These are phyloP conservation scores for Parazoanthus swiftii DNA, from an alignment of 92 coral and sea anemone species.

Conservation along the genomic window DNA sequence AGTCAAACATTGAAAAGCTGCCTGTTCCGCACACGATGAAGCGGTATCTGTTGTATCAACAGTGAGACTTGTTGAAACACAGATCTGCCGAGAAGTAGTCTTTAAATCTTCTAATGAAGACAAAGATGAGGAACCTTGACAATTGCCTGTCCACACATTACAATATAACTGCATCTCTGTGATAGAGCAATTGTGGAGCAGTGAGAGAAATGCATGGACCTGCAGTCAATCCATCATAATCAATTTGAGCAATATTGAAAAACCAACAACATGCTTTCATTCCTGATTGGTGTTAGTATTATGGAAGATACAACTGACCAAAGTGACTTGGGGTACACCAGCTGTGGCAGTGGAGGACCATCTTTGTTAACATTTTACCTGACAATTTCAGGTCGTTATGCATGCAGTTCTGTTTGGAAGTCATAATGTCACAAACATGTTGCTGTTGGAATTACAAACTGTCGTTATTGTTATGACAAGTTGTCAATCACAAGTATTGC, in stretches of 20 bases:
- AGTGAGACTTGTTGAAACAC: constrained; percentile 26
- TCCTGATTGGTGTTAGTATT: neutral
- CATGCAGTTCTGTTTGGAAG: constrained; percentile 1
- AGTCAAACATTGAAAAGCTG: constrained; percentile 83
- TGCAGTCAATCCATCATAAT: neutral
- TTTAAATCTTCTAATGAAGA: neutral
- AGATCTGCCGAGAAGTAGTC: neutral
- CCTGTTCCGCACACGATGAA: constrained; percentile 94
- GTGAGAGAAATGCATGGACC: neutral
- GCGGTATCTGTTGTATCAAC: constrained; percentile 89
- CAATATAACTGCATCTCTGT: neutral
- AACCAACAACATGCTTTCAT: neutral
- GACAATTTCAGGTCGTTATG: neutral
- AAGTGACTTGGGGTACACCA: neutral
- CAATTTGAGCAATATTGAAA: neutral
- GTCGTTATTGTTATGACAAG: neutral
- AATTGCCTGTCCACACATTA: neutral
- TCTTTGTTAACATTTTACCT: neutral
- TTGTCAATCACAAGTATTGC: neutral
- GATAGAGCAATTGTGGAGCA: neutral
- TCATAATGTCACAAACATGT: neutral
- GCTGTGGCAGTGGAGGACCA: neutral
- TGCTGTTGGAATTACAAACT: neutral
- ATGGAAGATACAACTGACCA: neutral
- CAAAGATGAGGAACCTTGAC: neutral